A percentile compares a stretch with the other conserved stretches of the same genome.
These are phyloP conservation scores for Caenorhabditis imperialis DNA, from an alignment of 2,888 invertebrate genomes.

Conservation along the genomic window DNA sequence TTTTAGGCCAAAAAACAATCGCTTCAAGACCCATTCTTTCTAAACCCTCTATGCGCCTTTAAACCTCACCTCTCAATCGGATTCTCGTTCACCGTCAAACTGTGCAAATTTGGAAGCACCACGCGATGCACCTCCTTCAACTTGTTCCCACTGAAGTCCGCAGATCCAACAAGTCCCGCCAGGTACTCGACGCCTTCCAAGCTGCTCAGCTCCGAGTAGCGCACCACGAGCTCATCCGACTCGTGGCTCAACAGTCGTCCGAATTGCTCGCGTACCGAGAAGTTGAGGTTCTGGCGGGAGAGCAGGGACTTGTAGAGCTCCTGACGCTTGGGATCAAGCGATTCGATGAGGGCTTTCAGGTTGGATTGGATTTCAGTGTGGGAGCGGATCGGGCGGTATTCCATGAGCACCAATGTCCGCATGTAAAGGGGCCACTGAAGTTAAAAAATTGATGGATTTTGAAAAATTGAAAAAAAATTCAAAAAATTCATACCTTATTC, in stretches of 20 bases:
- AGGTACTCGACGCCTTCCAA: slow-evolving; percentile 55
- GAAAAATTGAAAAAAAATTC: too few species aligned
- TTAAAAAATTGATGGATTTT: too few species aligned
- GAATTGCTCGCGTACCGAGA: slow-evolving; percentile 30
- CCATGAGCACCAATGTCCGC: slow-evolving; percentile 51
- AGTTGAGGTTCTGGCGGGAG: slow-evolving; percentile 38
- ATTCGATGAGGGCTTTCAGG: slow-evolving; percentile 29
- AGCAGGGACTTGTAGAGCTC: slow-evolving; percentile 29
- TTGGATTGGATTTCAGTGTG: slow-evolving; percentile 49
- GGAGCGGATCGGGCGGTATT: slow-evolving; percentile 29
- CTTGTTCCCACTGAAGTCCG: slow-evolving; percentile 56
- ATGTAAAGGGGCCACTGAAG: slow-evolving; percentile 61
- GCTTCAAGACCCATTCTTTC: neutral
- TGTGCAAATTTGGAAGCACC: slow-evolving; percentile 57
- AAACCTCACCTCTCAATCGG: slow-evolving; percentile 51
- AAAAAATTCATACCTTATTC: slow-evolving; percentile 39
- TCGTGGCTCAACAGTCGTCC: slow-evolving; percentile 12
- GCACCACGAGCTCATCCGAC: slow-evolving; percentile 13
- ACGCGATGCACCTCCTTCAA: slow-evolving; percentile 51
- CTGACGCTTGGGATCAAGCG: slow-evolving; percentile 41
- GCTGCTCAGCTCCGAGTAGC: slow-evolving; percentile 51
- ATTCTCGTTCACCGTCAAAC: slow-evolving; percentile 61
- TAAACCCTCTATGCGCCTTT: too few species aligned
- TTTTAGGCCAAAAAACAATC: neutral
- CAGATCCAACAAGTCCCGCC: slow-evolving; percentile 55